phyloP scores from a whole-genome alignment of 2,113 vertebrate species.

The Pseudorectes ferrugineus region DNA sequence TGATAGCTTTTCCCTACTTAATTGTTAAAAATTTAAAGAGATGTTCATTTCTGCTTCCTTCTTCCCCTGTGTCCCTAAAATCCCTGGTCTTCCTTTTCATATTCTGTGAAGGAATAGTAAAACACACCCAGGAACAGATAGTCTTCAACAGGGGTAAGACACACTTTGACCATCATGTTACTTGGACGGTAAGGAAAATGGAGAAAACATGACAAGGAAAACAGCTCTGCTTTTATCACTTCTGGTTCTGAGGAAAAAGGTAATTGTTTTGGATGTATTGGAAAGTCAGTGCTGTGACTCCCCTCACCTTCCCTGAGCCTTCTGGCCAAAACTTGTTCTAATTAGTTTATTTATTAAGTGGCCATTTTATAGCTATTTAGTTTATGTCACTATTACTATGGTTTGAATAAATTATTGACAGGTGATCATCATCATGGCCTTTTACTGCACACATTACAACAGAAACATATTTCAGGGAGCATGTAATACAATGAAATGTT shows the following conservation, averaged over 20 bases:
- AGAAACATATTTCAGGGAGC: background rate
- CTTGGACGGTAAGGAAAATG: background rate
- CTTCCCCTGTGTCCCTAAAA: background rate
- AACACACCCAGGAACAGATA: background rate
- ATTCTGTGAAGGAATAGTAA: background rate
- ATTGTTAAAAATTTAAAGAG: background rate
- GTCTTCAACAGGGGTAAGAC: background rate
- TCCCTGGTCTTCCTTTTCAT: background rate
- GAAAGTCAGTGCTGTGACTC: background rate
- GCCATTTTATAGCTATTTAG: background rate
- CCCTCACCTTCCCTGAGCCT: accelerated
- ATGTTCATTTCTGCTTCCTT: background rate
- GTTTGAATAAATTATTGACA: background rate
- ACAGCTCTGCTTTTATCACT: background rate
- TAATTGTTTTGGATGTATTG: too few relatives aligned
- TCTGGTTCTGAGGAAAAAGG: background rate
- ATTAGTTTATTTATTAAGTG: background rate
- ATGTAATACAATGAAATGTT: background rate
- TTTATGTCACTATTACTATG: background rate
- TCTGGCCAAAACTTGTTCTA: background rate
- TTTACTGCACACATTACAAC: background rate
- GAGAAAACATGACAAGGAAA: background rate
- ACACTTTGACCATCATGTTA: background rate
- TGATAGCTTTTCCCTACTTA: background rate
- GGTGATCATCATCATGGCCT: background rate